A percentile compares a stretch with the other conserved stretches of the same genome.
Evolutionary conservation across 92 coral and sea anemone species (phyloP).

Genomic region (Epizoanthus rinbou): DNA sequence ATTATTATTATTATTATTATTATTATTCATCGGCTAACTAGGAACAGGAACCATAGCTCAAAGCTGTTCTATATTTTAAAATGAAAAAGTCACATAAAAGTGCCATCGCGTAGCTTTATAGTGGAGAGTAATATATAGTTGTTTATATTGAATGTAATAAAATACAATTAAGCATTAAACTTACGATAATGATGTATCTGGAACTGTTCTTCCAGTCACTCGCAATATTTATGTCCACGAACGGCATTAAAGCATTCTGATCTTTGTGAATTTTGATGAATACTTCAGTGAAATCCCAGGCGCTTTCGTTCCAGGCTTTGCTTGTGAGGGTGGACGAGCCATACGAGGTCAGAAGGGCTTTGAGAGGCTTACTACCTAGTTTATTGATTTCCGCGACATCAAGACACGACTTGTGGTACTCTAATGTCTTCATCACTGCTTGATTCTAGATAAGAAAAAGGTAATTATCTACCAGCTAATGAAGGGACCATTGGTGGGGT

Average conservation of each 20-base stretch:
- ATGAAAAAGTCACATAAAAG: too few species aligned
- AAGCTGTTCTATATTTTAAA: too few species aligned
- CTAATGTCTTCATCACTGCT: conserved; percentile 82
- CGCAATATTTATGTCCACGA: conserved; percentile 16
- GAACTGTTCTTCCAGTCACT: conserved; percentile 35
- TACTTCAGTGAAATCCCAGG: conserved; percentile 46
- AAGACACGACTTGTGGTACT: conserved; percentile 87
- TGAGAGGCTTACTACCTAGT: conserved; percentile 62
- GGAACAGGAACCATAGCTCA: too few species aligned
- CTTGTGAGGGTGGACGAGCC: conserved; percentile 90
- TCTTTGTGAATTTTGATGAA: conserved; percentile 39
- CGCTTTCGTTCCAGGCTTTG: conserved; percentile 62
- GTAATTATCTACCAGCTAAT: background rate
- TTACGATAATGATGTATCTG: conserved; percentile 16
- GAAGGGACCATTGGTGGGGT: too few species aligned
- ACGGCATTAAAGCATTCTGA: conserved; percentile 30
- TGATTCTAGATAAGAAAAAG: conserved; percentile 59
- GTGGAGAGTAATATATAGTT: too few species aligned
- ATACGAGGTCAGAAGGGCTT: conserved; percentile 58
- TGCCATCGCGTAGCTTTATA: too few species aligned
- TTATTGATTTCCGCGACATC: conserved; percentile 65
- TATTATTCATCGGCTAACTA: too few species aligned
- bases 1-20: too few species aligned
- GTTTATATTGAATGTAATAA: too few species aligned
- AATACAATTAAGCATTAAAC: background rate